Conservation (phyloP, 1,140 invertebrate species). For the Amyelois transitella region DNA sequence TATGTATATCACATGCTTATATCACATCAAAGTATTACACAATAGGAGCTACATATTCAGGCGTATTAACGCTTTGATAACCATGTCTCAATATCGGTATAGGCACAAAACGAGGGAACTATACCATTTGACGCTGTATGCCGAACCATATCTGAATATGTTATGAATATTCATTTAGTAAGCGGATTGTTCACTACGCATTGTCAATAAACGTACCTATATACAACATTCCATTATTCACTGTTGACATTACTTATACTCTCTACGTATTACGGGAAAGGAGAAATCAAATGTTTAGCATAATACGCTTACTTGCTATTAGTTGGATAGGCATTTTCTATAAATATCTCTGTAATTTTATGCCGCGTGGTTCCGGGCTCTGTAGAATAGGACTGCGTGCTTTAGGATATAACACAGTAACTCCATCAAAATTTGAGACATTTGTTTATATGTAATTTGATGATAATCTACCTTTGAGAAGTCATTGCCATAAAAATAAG, state of each 20-base stretch:
- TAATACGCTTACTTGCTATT: no score
- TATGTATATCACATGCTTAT: no score
- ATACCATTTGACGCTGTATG: slow-evolving; percentile 5
- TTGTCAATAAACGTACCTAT: slow-evolving; percentile 12
- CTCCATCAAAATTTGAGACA: no score
- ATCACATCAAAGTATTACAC: no score
- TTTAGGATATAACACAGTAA: no score
- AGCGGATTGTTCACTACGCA: slow-evolving; percentile 8
- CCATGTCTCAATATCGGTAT: slow-evolving; percentile 12
- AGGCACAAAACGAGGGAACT: slow-evolving; percentile 3
- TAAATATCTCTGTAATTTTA: no score
- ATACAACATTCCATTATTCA: not conserved
- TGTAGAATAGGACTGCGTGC: no score
- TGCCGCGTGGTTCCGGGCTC: no score
- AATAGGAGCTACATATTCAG: not conserved
- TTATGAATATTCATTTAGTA: slow-evolving; percentile 40
- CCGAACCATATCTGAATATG: slow-evolving; percentile 10
- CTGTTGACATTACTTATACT: not conserved
- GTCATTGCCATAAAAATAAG: no score
- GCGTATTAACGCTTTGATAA: slow-evolving; percentile 14
- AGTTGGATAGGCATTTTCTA: not conserved
- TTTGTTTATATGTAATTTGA: no score
- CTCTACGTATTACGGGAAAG: not conserved
- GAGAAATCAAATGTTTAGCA: not conserved
- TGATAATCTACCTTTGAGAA: no score